Conservation (phyloP, 2,113 vertebrate species). For the Tupaia chinensis region DNA sequence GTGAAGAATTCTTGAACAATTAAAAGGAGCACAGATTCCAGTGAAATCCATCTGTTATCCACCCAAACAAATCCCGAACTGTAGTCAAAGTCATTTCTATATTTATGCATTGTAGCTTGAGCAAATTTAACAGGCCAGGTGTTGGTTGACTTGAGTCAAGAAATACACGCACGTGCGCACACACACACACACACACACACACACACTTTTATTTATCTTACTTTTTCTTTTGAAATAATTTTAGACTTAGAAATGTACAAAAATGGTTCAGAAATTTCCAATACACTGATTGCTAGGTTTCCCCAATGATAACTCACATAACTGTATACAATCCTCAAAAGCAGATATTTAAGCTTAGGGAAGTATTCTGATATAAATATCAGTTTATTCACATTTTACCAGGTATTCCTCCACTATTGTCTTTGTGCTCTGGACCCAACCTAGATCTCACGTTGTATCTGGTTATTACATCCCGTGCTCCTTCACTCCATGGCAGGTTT, state of each 20-base stretch:
- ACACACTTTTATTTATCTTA: not conserved
- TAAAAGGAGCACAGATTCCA: not conserved
- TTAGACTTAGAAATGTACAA: not conserved
- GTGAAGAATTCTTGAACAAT: not conserved
- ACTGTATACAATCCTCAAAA: not conserved
- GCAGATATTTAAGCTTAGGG: not conserved
- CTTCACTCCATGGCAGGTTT: not conserved
- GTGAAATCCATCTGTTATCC: not conserved
- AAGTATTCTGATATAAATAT: not conserved
- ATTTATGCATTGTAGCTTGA: not conserved
- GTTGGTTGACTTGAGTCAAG: not conserved
- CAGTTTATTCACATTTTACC: not conserved
- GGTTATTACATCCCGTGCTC: not conserved
- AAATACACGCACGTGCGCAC: not conserved
- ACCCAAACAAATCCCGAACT: not conserved
- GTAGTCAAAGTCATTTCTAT: not conserved
- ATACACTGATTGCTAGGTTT: not conserved
- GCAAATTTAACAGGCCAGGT: not conserved
- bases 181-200: fast-evolving
- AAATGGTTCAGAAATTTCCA: not conserved
- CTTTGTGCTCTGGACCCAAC: not conserved
- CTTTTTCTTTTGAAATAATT: not conserved
- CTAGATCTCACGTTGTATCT: not conserved
- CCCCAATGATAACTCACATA: not conserved
- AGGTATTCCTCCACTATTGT: fast-evolving